Evolutionary conservation across 2,888 invertebrate species (phyloP).

Genomic region (Limnephilus lunatus): DNA sequence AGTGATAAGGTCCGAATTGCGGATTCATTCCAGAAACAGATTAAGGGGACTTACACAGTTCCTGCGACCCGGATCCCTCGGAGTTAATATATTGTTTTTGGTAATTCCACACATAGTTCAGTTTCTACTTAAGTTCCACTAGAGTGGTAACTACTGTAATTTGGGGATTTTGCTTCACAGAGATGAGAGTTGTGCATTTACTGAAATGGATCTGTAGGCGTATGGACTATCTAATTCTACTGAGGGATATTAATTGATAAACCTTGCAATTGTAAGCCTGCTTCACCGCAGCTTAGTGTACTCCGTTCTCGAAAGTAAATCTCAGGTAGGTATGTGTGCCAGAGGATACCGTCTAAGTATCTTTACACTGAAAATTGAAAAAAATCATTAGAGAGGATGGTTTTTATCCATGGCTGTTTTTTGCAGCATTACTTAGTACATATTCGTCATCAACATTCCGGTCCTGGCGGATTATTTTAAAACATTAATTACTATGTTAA

Average conservation of each 20-base stretch:
- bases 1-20: background rate
- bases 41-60: background rate
- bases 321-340: background rate
- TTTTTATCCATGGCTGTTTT: background rate
- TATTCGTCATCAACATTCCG: no score
- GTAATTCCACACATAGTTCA: background rate
- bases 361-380: background rate
- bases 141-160: background rate
- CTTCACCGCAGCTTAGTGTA: background rate
- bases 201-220: background rate
- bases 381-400: background rate
- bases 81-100: background rate
- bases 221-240: background rate
- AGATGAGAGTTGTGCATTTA: background rate
- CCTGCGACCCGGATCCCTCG: background rate
- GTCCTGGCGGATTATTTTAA: no score
- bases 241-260: background rate
- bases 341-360: background rate
- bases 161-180: background rate
- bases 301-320: background rate
- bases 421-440: no score
- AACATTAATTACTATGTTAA: no score
- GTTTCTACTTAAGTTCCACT: background rate
- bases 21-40: background rate
- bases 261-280: background rate